These are phyloP conservation scores for Petrocephalus zakoni DNA, from an alignment of 2,113 vertebrate species.

Conservation along the genomic window DNA sequence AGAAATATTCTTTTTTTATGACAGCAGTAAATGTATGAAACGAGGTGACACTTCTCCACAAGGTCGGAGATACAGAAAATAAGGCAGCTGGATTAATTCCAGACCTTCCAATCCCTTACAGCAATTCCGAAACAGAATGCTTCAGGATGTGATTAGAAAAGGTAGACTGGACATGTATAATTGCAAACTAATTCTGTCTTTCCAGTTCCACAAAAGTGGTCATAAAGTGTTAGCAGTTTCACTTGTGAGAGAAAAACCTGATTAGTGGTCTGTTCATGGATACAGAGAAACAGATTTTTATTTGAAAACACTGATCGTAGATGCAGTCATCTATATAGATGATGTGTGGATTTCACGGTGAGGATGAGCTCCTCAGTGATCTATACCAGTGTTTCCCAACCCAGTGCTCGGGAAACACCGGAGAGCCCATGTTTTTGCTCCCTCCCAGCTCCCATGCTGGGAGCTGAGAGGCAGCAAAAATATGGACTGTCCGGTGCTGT, in stretches of 20 bases:
- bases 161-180: neutral
- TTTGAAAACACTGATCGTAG: neutral
- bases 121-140: neutral
- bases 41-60: neutral
- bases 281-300: neutral
- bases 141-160: neutral
- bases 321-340: neutral
- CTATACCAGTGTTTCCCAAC: too few species aligned
- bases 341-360: neutral
- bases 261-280: neutral
- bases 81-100: neutral
- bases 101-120: neutral
- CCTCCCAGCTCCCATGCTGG: too few species aligned
- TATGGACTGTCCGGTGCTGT: too few species aligned
- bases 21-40: neutral
- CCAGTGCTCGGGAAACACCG: too few species aligned
- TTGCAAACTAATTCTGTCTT: neutral
- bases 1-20: constrained; percentile 3
- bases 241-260: neutral
- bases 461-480: too few species aligned
- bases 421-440: too few species aligned
- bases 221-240: neutral
- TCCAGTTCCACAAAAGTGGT: neutral
- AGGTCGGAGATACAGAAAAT: neutral
- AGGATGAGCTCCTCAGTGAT: too few species aligned